Evolutionary conservation across 2,797 vertebrate species (phyloP), one percentile per base, ranked within the genome.

Genomic region (Phrynocephalus vlangalii): DNA sequence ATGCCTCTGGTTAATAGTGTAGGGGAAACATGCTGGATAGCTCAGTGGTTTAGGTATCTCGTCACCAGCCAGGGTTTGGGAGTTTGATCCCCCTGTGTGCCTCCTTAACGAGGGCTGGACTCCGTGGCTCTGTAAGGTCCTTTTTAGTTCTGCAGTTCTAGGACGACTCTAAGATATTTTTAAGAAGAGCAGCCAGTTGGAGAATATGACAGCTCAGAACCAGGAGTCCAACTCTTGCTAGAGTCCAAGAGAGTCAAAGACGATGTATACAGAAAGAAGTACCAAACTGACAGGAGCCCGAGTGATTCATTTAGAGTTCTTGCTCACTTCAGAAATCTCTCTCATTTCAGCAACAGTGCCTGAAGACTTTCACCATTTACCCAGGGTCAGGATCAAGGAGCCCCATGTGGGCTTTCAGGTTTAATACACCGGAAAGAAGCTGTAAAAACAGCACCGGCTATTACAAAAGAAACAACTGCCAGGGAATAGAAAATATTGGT

Each of bases 251-350:
- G 79, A 89, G 50, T 87, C 82, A 67, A 38, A 90, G 38, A 87
- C 1, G 0, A 71, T 85, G 88, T 89, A 83, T 91, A 91, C 90
- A 92, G 89, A 88, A 92, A 92, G 88, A 88, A 92, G 81, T 75
- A 93, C 92, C 86, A 63, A 72, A 86, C 86, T 90, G 81, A 91
- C 88, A 56, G 24, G 83, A 92, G 86, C 91, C 92, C 82, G 77
- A 92, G 91, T 89, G 95, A 92, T 92, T 93, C 92, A 92, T 92
- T 95, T 84, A 81, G 77, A 91, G 28, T 9, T 2, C 3, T 77
- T n/a, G 33, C 44, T 68, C 92, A 72, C 75, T 91, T 87, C 44
- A 52, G 82, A 68, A 87, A 68, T 82, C 80, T 84, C 88, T 79
- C 30, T 70, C 90, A 28, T 48, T 91, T 77, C 84, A 91, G 71